Percentiles rank a stretch among this genome's conserved stretches.
Evolutionary conservation across 2,797 vertebrate genomes (phyloP).

Genomic region (Microctenopoma steveboyesi): DNA sequence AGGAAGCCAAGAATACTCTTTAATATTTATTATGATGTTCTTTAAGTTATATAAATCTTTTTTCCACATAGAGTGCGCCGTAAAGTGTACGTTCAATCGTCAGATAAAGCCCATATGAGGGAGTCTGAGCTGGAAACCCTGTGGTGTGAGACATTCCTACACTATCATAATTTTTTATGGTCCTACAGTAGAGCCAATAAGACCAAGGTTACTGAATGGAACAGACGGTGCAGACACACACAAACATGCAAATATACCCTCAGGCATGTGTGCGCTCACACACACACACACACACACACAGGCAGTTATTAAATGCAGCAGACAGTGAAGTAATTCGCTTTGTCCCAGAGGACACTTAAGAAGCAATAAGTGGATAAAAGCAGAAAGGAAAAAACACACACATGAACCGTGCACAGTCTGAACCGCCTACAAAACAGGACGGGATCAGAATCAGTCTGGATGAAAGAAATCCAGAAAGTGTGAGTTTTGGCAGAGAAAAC

Average conservation of each 20-base stretch:
- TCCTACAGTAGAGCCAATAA: constrained; percentile 40
- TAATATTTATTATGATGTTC: constrained; percentile 8
- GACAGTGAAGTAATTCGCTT: constrained; percentile 66
- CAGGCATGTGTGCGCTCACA: constrained; percentile 15
- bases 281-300: constrained; percentile 9
- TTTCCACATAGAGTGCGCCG: constrained; percentile 1
- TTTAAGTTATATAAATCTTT: constrained; percentile 23
- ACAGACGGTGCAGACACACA: constrained; percentile 30
- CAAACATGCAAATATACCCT: constrained; percentile 21
- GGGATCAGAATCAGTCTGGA: neutral
- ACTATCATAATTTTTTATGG: constrained; percentile 55
- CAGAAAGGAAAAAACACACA: constrained; percentile 12
- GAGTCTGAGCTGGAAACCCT: constrained; percentile 17
- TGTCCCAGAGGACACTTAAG: constrained; percentile 55
- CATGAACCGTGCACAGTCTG: neutral
- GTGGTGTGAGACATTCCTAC: constrained; percentile 42
- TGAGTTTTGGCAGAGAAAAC: constrained; percentile 15
- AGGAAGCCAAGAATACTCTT: neutral
- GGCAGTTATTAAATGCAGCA: constrained; percentile 59
- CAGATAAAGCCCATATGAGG: constrained; percentile 20
- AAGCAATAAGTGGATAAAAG: constrained; percentile 56
- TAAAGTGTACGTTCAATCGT: constrained; percentile 17
- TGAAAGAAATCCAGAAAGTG: constrained; percentile 22
- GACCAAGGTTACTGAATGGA: constrained; percentile 40
- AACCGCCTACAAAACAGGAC: neutral